Conservation (phyloP, 2,888 invertebrate genomes). For the Aleiodes alternator region DNA sequence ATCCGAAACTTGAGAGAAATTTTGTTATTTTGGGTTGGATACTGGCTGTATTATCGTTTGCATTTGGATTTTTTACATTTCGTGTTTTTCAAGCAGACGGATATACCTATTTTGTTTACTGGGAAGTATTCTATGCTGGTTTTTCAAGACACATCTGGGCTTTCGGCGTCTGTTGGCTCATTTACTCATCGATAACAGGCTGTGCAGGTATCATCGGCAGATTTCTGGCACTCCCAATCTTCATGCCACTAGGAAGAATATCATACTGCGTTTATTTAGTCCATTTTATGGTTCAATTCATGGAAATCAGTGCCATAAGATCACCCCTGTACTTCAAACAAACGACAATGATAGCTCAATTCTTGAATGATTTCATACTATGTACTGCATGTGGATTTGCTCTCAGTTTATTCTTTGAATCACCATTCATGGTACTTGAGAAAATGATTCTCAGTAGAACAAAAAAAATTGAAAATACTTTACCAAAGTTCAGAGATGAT, state of each 20-base stretch:
- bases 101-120: constrained; percentile 68
- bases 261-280: constrained; percentile 61
- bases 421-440: constrained; percentile 46
- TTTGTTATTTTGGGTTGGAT: constrained; percentile 56
- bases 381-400: background rate
- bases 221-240: constrained; percentile 57
- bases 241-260: constrained; percentile 59
- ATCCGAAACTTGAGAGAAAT: constrained; percentile 30
- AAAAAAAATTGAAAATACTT: background rate
- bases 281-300: constrained; percentile 55
- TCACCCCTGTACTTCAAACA: constrained; percentile 50
- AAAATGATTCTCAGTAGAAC: constrained; percentile 39
- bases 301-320: constrained; percentile 43
- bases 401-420: constrained; percentile 42
- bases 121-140: constrained; percentile 74
- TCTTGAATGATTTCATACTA: constrained; percentile 4
- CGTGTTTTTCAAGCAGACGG: constrained; percentile 62
- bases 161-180: constrained; percentile 76
- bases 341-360: background rate
- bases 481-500: background rate
- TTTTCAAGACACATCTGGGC: constrained; percentile 76
- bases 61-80: constrained; percentile 55
- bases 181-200: constrained; percentile 76
- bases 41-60: constrained; percentile 47
- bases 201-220: constrained; percentile 73